Base-by-base conservation (phyloP, 1,140 invertebrate genomes). In the Leptoteleia sp. region DNA sequence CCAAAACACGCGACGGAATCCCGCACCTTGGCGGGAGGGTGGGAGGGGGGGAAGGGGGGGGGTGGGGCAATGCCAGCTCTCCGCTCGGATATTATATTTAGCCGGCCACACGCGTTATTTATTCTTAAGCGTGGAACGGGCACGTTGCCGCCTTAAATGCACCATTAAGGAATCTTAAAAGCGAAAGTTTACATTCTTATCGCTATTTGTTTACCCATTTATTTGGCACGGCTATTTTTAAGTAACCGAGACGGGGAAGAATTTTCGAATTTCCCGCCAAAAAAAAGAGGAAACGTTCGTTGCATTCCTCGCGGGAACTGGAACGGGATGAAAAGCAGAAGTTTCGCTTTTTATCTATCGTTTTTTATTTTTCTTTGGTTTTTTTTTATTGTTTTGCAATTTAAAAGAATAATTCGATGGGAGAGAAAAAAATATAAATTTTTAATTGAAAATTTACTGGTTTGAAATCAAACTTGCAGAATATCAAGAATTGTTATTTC, bases 61-160 rank as follows among this genome's bases (percentile, higher is more conserved):
- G n/a, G n/a, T n/a, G n/a, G 68, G 62, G 68, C 38, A 52, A 33
- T 27, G 37, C 38, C 13, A 57, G 38, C 38, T 52, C 59, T 22
- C 40, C 42, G 57, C 67, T 37, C 67, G 35, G 27, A 16, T 31
- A 71, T 62, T 73, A 73, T 73, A 73, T 73, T 73, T 73, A 73
- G 59, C 71, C 59, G n/a, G 16, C 71, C 71, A 65, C 71, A 75
- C 71, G 71, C 71, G 71, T 75, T 65, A 65, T 65, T 75, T 65
- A 59, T 64, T 65, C 61, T 12, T 15, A 31, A 31, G 43, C 29
- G 25, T 47, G 37, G 43, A 48, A 37, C 8, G 22, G 40, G 16
- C 59, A 47, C 38, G 43, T 33, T 38, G 16, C 40, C 42, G 38
- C 15, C 15, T 47, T 13, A 64, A 64, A 68, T 57, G 37, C 25